A percentile compares a stretch with the other conserved stretches of the same genome.
Evolutionary conservation across 92 coral and sea anemone genomes (phyloP).

Genomic region (Porites cylindrica): DNA sequence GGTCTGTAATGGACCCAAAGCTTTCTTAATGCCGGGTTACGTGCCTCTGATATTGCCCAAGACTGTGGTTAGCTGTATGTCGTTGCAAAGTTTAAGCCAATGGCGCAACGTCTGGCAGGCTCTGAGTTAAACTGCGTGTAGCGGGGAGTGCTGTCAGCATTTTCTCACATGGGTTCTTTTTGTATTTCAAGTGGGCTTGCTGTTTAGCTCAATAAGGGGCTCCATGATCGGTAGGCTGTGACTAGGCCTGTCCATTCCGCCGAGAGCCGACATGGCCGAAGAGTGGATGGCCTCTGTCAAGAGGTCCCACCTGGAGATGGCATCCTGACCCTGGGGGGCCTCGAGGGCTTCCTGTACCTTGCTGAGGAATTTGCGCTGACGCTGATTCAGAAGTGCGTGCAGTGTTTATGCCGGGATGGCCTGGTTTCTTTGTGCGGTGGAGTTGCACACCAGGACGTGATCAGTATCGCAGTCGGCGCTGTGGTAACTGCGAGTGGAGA

Average conservation of each 20-base stretch:
- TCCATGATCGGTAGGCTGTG: no score
- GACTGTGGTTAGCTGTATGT: slow-evolving; percentile 22
- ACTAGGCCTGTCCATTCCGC: no score
- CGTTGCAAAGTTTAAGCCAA: slow-evolving; percentile 1
- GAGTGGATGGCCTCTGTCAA: neutral
- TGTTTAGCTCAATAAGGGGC: no score
- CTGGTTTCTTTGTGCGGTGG: neutral
- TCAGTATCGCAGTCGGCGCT: slow-evolving; percentile 42
- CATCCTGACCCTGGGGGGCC: neutral
- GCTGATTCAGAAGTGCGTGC: neutral
- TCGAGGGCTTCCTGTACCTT: neutral
- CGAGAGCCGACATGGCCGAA: neutral
- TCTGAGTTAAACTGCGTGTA: no score
- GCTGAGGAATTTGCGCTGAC: neutral
- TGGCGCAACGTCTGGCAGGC: slow-evolving; percentile 42
- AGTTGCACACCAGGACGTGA: slow-evolving; percentile 1
- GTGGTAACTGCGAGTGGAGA: slow-evolving; percentile 33
- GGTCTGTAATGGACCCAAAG: slow-evolving; percentile 27
- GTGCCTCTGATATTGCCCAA: slow-evolving; percentile 23
- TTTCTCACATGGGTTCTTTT: no score
- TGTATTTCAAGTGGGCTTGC: no score
- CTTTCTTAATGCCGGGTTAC: slow-evolving; percentile 59
- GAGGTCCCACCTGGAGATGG: neutral
- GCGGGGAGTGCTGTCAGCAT: no score
- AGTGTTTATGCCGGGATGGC: neutral